Evolutionary conservation across 1,140 invertebrate species (phyloP), one percentile per base, ranked within the genome.

Genomic region (Drosophila pseudoobscura): DNA sequence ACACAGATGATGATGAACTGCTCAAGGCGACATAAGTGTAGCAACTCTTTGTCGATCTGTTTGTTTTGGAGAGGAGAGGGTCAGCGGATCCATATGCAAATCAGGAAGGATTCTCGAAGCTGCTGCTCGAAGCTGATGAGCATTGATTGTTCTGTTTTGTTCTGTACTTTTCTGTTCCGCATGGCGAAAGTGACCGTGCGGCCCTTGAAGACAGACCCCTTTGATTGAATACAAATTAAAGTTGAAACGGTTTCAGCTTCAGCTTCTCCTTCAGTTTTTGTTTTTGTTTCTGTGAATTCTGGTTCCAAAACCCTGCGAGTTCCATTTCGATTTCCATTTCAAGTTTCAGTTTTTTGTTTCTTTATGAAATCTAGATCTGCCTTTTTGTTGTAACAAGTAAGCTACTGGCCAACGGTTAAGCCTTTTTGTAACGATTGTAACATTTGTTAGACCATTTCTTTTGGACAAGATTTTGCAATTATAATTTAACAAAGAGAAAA

Each of bases 221-320:
- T 66, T 71, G 83, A 88, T 87, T 85, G 82, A 85, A 85, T 87
- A 75, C 74, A 58, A 82, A 85, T 85, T 88, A 82, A 82, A 69
- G 71, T 79, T 78, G 78, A 78, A 76, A 75, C 82, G 46, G 71
- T 61, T 54, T 41, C 29, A 35, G 39, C 59, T 72, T 75, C 35
- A 41, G 26, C 46, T 54, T 63, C 15, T 17, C 43, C 70, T 75
- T 20, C 20, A 2, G 54, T 45, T 43, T 44, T 11, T 41, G 55
- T 47, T 77, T 68, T 54, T 41, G 39, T 49, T 46, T 46, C 43
- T 69, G 49, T 45, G 41, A 71, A 24, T 57, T 63, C 50, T 49
- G 59, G 56, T 60, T 77, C 64, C 57, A 68, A 59, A 57, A 58
- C 31, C 63, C 52, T 69, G 64, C 61, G 70, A 69, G 64, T 63